Evolutionary conservation across 2,113 vertebrate genomes (phyloP).

Genomic region (Amblyornis subalaris): DNA sequence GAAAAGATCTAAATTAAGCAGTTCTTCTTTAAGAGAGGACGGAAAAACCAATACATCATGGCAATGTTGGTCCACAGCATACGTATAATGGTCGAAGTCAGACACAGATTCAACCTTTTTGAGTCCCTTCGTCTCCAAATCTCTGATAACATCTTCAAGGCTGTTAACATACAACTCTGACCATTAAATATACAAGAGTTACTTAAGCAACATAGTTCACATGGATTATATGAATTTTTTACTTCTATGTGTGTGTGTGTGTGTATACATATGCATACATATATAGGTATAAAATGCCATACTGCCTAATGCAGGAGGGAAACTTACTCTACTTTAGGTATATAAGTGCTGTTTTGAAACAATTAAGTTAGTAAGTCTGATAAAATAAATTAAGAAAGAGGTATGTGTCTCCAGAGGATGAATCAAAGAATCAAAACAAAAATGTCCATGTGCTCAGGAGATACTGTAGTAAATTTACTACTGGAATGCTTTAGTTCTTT

Average conservation of each 20-base stretch:
- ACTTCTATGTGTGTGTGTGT: neutral
- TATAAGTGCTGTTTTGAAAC: neutral
- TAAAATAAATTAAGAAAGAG: neutral
- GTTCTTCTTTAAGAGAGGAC: conserved; percentile 74
- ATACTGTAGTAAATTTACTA: neutral
- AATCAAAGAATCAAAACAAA: neutral
- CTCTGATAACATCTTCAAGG: conserved; percentile 74
- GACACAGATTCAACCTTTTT: conserved; percentile 72
- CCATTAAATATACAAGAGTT: neutral
- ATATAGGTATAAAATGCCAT: neutral
- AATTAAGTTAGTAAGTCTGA: neutral
- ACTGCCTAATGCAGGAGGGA: neutral
- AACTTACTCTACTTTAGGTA: neutral
- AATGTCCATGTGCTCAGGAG: neutral
- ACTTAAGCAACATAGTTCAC: neutral
- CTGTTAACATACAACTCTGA: conserved; percentile 66
- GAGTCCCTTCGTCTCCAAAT: conserved; percentile 77
- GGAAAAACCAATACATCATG: conserved; percentile 83
- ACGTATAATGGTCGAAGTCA: conserved; percentile 69
- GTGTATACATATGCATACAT: neutral
- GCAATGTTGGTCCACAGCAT: conserved; percentile 84
- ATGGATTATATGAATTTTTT: neutral
- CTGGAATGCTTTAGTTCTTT: neutral
- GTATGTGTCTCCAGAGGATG: neutral
- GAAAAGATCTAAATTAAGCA: conserved; percentile 76